A percentile compares a stretch with the other conserved stretches of the same genome.
These are phyloP conservation scores for Tachysurus fulvidraco DNA, from an alignment of 2,113 vertebrate species.

Conservation along the genomic window DNA sequence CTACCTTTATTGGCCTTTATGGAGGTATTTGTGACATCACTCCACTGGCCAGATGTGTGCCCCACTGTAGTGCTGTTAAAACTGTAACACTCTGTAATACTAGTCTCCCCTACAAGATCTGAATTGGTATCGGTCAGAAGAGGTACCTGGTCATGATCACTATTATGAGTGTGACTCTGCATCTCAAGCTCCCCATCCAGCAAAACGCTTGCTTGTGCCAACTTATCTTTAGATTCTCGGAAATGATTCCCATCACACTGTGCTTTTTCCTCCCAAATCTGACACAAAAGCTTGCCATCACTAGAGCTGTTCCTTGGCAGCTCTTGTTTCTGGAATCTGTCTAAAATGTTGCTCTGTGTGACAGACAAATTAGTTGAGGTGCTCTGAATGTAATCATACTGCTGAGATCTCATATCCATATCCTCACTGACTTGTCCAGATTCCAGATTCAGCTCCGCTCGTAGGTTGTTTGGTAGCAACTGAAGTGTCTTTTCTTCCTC, in stretches of 20 bases:
- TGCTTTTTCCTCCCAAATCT: conserved; percentile 38
- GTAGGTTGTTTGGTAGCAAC: conserved; percentile 20
- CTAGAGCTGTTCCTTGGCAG: not conserved
- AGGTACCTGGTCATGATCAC: not conserved
- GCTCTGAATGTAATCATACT: not conserved
- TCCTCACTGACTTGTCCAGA: not conserved
- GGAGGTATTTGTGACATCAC: conserved; percentile 18
- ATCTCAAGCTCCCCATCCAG: conserved; percentile 56
- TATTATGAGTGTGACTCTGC: not conserved
- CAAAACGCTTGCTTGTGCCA: conserved; percentile 33
- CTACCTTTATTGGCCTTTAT: conserved; percentile 32
- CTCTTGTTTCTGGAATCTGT: not conserved
- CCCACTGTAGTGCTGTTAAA: conserved; percentile 36
- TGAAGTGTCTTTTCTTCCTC: conserved; percentile 15
- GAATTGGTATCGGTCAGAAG: not conserved
- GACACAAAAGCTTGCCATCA: conserved; percentile 23
- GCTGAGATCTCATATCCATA: not conserved
- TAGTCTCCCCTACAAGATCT: conserved; percentile 26
- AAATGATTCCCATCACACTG: not conserved
- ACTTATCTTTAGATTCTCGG: conserved; percentile 23
- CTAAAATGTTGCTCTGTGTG: not conserved
- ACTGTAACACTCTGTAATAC: conserved; percentile 52
- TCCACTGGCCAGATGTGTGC: conserved; percentile 9
- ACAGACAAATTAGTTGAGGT: not conserved
- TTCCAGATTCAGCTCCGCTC: conserved; percentile 37